Base-by-base conservation (phyloP, 2,888 invertebrate genomes). In the Phaedon cochleariae region DNA sequence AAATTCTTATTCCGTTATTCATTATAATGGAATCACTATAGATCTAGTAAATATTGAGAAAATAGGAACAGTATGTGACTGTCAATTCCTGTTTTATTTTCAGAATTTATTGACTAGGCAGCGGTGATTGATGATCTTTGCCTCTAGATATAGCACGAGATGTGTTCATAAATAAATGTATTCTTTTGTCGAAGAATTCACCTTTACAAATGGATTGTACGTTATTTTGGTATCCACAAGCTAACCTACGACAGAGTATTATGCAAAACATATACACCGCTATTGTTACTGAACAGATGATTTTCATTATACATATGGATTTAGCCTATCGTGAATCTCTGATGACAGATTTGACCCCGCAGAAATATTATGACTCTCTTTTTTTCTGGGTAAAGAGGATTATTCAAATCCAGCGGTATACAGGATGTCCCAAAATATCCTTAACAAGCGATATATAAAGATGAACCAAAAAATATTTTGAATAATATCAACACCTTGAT, bases 111-210 rank as follows among this genome's bases (percentile, higher is more conserved):
- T 17, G 46, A 57, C 57, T 45, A 45, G 41, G 10, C 18, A 29
- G 18, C 57, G 46, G 45, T 57, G 57, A 57, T 57, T 41, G 57
- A 57, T 57, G 37, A 57, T 45, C 15, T 34, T 5, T 22, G 21
- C 21, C 10, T 41, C 34, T 17, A 57, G 45, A 57, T 21, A 45
- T 45, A 46, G 57, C 57, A 26, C 45, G 45, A 26, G 45, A 45
- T 57, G 57, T 57, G 57, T 57, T 57, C 46, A 57, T 57, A 45
- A 57, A 57, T 57, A 57, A 57, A 57, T 10, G 15, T 10, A 41
- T 41, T n/a, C 41, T 41, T 2, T 6, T 41, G 41, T 12, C n/a
- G 41, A 15, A 34, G 7, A 41, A 4, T 12, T 15, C 7, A 41
- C 31, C 31, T 34, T 10, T 9, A 34, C 31, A 34, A 9, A 9